phyloP scores from a whole-genome alignment of 2,797 vertebrate genomes.

The Rhabdophis nuchalis region DNA sequence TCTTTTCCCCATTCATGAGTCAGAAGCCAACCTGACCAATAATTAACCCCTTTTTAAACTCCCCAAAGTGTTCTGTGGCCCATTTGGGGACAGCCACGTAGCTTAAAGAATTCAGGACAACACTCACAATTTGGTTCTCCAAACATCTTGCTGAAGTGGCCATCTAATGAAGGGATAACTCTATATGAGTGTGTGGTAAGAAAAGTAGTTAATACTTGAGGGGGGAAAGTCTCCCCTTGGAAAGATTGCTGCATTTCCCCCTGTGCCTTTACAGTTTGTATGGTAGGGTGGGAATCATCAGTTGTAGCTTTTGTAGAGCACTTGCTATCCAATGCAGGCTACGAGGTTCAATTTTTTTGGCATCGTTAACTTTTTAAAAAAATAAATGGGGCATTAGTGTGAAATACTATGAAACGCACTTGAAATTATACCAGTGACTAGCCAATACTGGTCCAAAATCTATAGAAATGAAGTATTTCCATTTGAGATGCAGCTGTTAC shows the following conservation, averaged over 20 bases:
- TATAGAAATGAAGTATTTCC: not conserved
- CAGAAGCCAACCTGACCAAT: not conserved
- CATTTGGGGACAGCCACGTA: not conserved
- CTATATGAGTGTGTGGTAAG: not conserved
- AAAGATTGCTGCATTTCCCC: not conserved
- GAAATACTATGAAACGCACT: not conserved
- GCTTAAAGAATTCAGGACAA: not conserved
- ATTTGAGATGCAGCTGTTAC: not conserved
- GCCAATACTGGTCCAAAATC: not conserved
- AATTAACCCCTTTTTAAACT: not conserved
- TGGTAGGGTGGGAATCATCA: not conserved
- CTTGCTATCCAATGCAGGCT: not conserved
- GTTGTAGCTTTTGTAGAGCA: not conserved
- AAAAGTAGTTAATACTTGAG: not conserved
- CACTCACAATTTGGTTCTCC: not conserved
- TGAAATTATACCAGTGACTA: not conserved
- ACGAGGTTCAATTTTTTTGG: not conserved
- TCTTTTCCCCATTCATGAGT: not conserved
- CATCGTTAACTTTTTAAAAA: not conserved
- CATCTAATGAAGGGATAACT: not conserved
- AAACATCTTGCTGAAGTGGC: not conserved
- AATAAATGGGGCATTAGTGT: not conserved
- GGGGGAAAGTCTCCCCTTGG: not conserved
- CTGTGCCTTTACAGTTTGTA: not conserved
- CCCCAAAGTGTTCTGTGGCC: not conserved